Conservation (phyloP, 2,888 invertebrate species). For the Coenonympha arcania region DNA sequence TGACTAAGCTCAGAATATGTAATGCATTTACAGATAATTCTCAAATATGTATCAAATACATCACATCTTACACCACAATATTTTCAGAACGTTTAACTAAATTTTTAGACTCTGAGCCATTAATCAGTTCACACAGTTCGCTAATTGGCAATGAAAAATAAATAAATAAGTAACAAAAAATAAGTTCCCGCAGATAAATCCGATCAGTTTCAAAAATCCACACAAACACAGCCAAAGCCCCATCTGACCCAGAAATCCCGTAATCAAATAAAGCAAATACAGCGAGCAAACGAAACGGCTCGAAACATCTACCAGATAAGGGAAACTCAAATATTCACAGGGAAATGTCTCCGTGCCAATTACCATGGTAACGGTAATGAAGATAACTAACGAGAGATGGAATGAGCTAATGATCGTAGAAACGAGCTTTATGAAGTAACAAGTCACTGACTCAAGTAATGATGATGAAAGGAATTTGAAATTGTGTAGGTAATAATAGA, state of each 20-base stretch:
- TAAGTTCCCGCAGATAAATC: too few relatives aligned
- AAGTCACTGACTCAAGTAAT: not conserved
- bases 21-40: too few relatives aligned
- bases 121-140: too few relatives aligned
- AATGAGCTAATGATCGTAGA: not conserved
- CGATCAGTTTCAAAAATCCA: not conserved
- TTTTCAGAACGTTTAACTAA: too few relatives aligned
- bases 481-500: too few relatives aligned
- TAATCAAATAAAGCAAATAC: slow-evolving; percentile 10
- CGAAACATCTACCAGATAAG: slow-evolving; percentile 10
- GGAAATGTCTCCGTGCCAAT: slow-evolving; percentile 5
- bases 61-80: too few relatives aligned
- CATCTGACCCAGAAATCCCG: slow-evolving; percentile 10
- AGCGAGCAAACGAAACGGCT: not conserved
- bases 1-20: too few relatives aligned
- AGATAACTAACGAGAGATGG: not conserved
- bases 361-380: not conserved
- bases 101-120: too few relatives aligned
- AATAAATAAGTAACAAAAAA: too few relatives aligned
- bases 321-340: slow-evolving; percentile 9
- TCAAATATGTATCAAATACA: too few relatives aligned
- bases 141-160: too few relatives aligned
- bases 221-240: not conserved
- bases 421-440: not conserved
- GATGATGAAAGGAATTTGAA: not conserved